Conservation (phyloP, 2,113 vertebrate species). For the Mionectes macconnelli region DNA sequence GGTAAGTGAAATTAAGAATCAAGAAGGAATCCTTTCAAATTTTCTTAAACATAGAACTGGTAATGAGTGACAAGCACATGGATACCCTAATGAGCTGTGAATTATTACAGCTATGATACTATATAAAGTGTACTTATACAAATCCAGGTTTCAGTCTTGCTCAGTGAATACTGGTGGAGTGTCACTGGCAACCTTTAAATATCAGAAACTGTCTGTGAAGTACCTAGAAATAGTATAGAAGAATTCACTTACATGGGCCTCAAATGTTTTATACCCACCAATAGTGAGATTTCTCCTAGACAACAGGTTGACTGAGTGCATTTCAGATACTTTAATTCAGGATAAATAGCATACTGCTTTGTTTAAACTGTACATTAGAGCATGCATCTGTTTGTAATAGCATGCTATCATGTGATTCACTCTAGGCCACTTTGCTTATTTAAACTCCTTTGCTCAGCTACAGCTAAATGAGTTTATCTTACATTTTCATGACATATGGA, state of each 20-base stretch:
- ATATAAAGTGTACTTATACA: not conserved
- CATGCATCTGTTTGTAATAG: not conserved
- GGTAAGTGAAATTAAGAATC: not conserved
- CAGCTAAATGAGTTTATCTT: not conserved
- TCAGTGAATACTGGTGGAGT: not conserved
- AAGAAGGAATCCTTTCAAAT: not conserved
- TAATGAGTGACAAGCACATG: not conserved
- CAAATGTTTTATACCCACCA: not conserved
- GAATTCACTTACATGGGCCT: not conserved
- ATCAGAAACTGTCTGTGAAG: not conserved
- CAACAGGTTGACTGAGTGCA: not conserved
- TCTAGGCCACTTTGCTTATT: not conserved
- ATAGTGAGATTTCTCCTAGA: not conserved
- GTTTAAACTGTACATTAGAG: not conserved
- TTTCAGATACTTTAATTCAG: not conserved
- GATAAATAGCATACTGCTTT: not conserved
- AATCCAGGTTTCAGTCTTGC: not conserved
- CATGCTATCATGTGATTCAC: not conserved
- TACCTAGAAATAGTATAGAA: not conserved
- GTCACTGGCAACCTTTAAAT: not conserved
- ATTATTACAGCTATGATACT: not conserved
- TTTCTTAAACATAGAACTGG: not conserved
- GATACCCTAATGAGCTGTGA: not conserved
- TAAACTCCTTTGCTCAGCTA: not conserved
- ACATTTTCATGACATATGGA: not conserved